Conservation (phyloP, 1,140 invertebrate species). For the Archegozetes longisetosus region DNA sequence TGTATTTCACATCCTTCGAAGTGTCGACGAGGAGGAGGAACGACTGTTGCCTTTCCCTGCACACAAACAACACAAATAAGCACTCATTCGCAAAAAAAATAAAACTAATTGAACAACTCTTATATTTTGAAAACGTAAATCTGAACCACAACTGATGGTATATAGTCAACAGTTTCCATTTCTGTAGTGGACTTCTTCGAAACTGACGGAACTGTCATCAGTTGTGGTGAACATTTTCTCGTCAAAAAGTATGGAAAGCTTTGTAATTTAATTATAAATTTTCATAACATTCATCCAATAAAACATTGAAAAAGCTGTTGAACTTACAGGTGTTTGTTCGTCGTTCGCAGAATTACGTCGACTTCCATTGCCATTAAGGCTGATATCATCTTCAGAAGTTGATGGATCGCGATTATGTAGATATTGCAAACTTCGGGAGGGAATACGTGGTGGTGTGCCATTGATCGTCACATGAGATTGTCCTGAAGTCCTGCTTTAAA, state of each 20-base stretch:
- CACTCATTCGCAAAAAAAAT: too few relatives aligned
- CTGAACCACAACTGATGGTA: too few relatives aligned
- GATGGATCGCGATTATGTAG: not conserved
- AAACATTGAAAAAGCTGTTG: too few relatives aligned
- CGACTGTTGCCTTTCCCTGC: not conserved
- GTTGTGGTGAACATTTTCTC: too few relatives aligned
- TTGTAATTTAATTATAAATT: not conserved
- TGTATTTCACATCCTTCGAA: slow-evolving; percentile 2
- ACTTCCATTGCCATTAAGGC: not conserved
- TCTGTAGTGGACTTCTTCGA: too few relatives aligned
- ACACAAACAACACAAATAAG: not conserved
- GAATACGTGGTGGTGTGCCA: not conserved
- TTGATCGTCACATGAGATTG: not conserved
- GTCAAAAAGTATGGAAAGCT: not conserved
- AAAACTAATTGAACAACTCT: too few relatives aligned
- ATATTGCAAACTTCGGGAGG: not conserved
- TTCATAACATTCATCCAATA: too few relatives aligned
- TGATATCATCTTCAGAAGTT: slow-evolving; percentile 4
- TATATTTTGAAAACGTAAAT: too few relatives aligned
- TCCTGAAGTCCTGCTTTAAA: not conserved
- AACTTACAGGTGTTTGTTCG: slow-evolving; percentile 3
- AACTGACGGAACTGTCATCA: too few relatives aligned
- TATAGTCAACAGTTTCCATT: too few relatives aligned
- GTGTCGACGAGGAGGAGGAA: not conserved
- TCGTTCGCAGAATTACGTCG: not conserved